Conservation (phyloP, 2,113 vertebrate species). For the Anolis sagrei region DNA sequence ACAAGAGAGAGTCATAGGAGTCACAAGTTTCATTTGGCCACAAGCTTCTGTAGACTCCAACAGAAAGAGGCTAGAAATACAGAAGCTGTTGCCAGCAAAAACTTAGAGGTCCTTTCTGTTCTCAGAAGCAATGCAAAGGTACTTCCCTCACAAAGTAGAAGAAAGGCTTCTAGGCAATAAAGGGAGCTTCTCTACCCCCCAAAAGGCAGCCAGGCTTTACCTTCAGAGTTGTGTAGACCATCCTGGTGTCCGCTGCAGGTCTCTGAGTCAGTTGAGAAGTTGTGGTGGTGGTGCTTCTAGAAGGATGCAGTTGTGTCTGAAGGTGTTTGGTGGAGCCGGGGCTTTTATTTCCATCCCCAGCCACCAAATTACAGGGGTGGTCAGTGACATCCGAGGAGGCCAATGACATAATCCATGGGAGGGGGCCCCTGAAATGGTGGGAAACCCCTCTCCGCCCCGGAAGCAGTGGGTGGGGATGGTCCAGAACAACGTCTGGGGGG, state of each 20-base stretch:
- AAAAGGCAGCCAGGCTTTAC: constrained; percentile 32
- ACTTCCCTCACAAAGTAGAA: too few relatives aligned
- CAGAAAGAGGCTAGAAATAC: too few relatives aligned
- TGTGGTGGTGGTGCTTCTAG: not conserved
- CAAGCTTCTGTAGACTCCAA: too few relatives aligned
- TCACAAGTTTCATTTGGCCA: too few relatives aligned
- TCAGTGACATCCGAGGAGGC: constrained; percentile 61
- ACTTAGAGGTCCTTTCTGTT: too few relatives aligned
- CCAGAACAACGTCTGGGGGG: constrained; percentile 45
- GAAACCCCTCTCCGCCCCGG: constrained; percentile 28
- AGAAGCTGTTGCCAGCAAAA: too few relatives aligned
- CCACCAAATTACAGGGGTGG: constrained; percentile 54
- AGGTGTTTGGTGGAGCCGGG: constrained; percentile 54
- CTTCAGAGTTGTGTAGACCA: constrained; percentile 65
- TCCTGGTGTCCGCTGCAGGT: constrained; percentile 42
- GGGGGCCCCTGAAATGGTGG: constrained; percentile 16
- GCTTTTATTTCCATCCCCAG: constrained; percentile 63
- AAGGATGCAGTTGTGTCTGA: constrained; percentile 48
- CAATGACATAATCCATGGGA: too few relatives aligned
- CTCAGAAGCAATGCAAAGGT: too few relatives aligned
- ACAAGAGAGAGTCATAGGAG: too few relatives aligned
- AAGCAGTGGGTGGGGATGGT: constrained; percentile 30
- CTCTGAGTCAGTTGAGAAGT: not conserved
- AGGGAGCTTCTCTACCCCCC: not conserved
- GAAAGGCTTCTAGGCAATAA: too few relatives aligned